A percentile compares a stretch with the other conserved stretches of the same genome.
phyloP scores from a whole-genome alignment of 2,888 invertebrate genomes.

The Priocnemis perturbator region DNA sequence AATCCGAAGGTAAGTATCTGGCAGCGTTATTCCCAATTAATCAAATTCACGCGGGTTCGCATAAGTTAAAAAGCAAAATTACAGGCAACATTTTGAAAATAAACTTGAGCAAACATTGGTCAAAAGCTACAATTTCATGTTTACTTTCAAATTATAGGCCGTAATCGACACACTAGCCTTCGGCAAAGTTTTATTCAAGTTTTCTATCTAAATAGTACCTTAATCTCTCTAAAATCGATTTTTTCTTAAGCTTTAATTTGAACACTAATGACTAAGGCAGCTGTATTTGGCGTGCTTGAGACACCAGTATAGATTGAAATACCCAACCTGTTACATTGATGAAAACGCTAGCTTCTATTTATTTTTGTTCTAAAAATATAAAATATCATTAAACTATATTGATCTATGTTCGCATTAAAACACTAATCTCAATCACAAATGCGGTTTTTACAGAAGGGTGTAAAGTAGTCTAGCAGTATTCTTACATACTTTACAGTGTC shows the following conservation, averaged over 20 bases:
- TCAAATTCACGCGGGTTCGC: slow-evolving; percentile 7
- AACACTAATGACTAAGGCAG: slow-evolving; percentile 29
- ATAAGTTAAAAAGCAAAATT: slow-evolving; percentile 41
- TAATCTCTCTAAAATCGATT: not conserved
- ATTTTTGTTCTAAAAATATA: not conserved
- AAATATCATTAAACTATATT: slow-evolving; percentile 7
- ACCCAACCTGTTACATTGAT: not conserved
- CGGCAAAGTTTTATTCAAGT: slow-evolving; percentile 5
- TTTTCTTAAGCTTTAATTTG: slow-evolving; percentile 11
- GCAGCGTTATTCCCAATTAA: slow-evolving; percentile 37
- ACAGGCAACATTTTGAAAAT: slow-evolving; percentile 47
- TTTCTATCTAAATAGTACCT: not conserved
- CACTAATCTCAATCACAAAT: not conserved
- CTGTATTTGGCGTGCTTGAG: slow-evolving; percentile 37
- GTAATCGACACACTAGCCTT: not conserved
- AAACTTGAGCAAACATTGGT: slow-evolving; percentile 32
- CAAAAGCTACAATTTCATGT: not conserved
- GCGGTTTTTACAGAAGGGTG: too few relatives aligned
- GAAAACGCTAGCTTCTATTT: slow-evolving; percentile 2
- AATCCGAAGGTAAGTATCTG: slow-evolving; percentile 56
- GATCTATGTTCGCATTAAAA: not conserved
- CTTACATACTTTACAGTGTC: too few relatives aligned
- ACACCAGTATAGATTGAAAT: slow-evolving; percentile 46
- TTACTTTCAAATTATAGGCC: not conserved
- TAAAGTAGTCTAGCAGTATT: too few relatives aligned